phyloP scores from a whole-genome alignment of 2,888 invertebrate species.

The Palloptera scutellata region DNA sequence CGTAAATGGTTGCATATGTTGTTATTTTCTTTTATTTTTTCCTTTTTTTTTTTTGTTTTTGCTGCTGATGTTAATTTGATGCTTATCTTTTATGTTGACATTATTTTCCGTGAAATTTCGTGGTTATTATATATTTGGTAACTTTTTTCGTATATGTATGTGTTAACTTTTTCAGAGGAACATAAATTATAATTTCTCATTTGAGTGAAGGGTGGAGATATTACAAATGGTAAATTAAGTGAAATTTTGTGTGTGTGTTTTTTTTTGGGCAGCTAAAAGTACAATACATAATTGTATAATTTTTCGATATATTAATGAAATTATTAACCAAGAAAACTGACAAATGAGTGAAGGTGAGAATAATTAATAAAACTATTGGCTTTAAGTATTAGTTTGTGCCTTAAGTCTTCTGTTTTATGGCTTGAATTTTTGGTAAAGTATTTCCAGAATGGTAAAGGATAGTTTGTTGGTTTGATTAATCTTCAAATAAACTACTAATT shows the following conservation, averaged over 20 bases:
- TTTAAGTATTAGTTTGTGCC: no score
- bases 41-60: conserved; percentile 1
- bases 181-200: background rate
- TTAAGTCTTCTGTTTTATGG: no score
- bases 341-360: no score
- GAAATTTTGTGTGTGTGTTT: conserved; percentile 4
- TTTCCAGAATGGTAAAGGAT: no score
- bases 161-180: background rate
- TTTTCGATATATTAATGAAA: conserved; percentile 1
- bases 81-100: conserved; percentile 53
- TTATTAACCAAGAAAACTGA: no score
- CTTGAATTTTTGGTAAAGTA: no score
- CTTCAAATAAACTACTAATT: no score
- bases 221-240: conserved; percentile 23
- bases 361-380: no score
- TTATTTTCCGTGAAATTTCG: conserved; percentile 54
- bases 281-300: conserved; percentile 1
- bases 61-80: conserved; percentile 34
- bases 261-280: background rate
- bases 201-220: conserved; percentile 13
- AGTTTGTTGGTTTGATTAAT: no score
- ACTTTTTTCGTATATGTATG: background rate
- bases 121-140: conserved; percentile 19
- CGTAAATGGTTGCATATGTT: background rate
- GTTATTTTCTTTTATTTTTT: conserved; percentile 13